A percentile compares a stretch with the other conserved stretches of the same genome.
Conservation (phyloP, 2,797 vertebrate genomes). For the Amblyraja radiata region DNA sequence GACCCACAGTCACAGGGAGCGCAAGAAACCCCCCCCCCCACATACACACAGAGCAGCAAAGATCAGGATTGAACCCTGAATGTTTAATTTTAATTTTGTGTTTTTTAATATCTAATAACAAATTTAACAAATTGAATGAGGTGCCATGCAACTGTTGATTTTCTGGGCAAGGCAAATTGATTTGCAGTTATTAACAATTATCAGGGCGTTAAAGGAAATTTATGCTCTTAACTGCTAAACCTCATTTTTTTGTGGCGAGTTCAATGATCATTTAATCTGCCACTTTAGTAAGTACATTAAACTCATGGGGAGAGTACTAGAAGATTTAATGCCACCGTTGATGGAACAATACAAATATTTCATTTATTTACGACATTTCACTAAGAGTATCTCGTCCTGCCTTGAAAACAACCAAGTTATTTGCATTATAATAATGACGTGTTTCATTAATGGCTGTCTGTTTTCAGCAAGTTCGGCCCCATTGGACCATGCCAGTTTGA, state of each 20-base stretch:
- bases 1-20: too few relatives aligned
- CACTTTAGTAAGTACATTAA: not conserved
- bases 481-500: not conserved
- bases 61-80: too few relatives aligned
- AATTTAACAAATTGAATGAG: not conserved
- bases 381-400: not conserved
- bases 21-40: too few relatives aligned
- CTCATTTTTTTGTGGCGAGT: not conserved
- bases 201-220: not conserved
- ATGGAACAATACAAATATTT: not conserved
- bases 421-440: not conserved
- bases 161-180: not conserved
- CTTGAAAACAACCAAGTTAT: not conserved
- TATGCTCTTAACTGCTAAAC: not conserved
- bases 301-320: not conserved
- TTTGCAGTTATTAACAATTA: not conserved
- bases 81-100: not conserved
- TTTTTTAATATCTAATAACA: not conserved
- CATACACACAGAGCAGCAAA: too few relatives aligned
- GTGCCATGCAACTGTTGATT: not conserved
- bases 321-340: not conserved
- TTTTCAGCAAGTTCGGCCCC: not conserved
- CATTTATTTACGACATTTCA: not conserved
- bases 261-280: not conserved
- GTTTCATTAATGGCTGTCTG: not conserved